A percentile compares a stretch with the other conserved stretches of the same genome.
These are phyloP conservation scores for Pipistrellus kuhlii DNA, from an alignment of 2,797 vertebrate species.

Conservation along the genomic window DNA sequence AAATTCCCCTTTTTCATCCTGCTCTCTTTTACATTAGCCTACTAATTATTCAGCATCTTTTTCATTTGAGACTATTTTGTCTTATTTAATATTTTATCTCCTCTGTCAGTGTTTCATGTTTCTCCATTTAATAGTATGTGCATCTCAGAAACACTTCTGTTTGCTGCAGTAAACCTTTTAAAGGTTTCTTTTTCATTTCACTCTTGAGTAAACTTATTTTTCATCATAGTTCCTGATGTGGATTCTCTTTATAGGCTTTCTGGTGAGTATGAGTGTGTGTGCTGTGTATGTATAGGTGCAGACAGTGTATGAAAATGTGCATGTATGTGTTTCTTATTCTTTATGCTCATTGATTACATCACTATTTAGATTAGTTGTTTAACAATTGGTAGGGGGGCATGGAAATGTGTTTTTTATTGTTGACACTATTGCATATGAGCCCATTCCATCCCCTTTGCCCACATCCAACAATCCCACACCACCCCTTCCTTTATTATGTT, in stretches of 20 bases:
- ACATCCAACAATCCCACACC: neutral
- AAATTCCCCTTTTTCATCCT: conserved; percentile 47
- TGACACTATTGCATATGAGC: neutral
- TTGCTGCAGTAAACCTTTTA: neutral
- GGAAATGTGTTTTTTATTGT: neutral
- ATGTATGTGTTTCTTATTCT: neutral
- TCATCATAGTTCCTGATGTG: neutral
- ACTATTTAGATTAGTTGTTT: neutral
- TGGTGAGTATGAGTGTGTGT: neutral
- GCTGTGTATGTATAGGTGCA: neutral
- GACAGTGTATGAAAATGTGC: neutral
- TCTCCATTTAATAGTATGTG: conserved; percentile 39
- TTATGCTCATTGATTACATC: neutral
- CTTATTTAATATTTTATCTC: conserved; percentile 68
- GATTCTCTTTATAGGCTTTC: neutral
- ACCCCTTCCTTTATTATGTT: neutral
- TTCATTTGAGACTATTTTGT: conserved; percentile 66
- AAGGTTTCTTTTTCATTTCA: conserved; percentile 29
- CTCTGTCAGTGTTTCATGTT: conserved; percentile 22
- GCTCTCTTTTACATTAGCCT: conserved; percentile 1
- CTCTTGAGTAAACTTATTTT: neutral
- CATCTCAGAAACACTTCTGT: conserved; percentile 34
- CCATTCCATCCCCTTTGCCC: neutral
- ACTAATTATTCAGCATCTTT: conserved; percentile 29
- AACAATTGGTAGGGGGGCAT: neutral